These are phyloP conservation scores for Temnothorax ravouxi DNA, from an alignment of 2,888 invertebrate genomes.

Conservation along the genomic window DNA sequence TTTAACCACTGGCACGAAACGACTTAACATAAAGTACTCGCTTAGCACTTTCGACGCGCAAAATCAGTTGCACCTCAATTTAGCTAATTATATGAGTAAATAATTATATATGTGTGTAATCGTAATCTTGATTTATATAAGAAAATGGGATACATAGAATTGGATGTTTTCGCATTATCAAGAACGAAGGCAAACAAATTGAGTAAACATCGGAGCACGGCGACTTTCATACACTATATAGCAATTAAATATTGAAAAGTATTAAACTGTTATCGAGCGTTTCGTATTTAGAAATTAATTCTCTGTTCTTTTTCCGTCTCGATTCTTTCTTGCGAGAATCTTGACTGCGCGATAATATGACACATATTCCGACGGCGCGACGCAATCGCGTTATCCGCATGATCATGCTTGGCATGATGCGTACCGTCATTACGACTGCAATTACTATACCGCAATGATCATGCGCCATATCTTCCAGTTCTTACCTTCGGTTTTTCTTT, in stretches of 20 bases:
- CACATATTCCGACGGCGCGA: constrained; percentile 3
- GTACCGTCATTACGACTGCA: constrained; percentile 4
- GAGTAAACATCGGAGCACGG: background rate
- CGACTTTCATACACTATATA: background rate
- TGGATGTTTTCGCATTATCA: background rate
- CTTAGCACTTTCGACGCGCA: constrained; percentile 7
- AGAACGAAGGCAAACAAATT: background rate
- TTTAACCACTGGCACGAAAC: constrained; percentile 23
- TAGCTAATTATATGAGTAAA: background rate
- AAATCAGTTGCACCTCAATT: constrained; percentile 32
- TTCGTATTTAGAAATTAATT: background rate
- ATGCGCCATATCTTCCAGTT: constrained; percentile 11
- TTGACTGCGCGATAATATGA: constrained; percentile 20
- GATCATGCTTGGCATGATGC: background rate
- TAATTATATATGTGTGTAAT: background rate
- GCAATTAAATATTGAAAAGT: constrained; percentile 2
- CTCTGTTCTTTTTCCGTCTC: background rate
- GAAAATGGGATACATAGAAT: background rate
- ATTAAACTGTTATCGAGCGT: background rate
- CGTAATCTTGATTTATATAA: constrained; percentile 19
- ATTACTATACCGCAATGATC: constrained; percentile 28
- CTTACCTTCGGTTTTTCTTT: constrained; percentile 5
- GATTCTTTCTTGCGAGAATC: background rate
- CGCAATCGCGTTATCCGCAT: constrained; percentile 4
- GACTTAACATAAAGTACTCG: constrained; percentile 21